These are phyloP conservation scores for Smithornis capensis DNA, from an alignment of 2,113 vertebrate genomes.

Conservation along the genomic window DNA sequence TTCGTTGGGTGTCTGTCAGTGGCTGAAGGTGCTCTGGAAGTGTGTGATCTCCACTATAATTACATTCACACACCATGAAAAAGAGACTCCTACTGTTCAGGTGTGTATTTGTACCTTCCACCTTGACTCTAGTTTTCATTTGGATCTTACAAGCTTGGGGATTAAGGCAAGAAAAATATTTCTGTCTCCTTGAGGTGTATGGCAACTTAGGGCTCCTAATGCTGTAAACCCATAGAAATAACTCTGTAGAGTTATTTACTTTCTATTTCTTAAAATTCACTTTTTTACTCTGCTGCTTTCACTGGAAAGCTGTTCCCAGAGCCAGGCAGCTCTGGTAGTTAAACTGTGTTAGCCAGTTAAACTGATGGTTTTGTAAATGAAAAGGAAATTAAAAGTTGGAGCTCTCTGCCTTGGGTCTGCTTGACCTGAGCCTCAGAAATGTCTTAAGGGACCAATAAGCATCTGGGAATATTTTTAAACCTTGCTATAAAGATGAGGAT, in stretches of 20 bases:
- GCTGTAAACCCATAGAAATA: background rate
- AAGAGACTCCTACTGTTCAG: accelerated
- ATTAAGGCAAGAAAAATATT: background rate
- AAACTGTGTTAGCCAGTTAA: background rate
- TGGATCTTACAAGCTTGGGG: background rate
- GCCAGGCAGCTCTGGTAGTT: background rate
- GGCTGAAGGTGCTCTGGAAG: background rate
- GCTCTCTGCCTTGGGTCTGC: background rate
- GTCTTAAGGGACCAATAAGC: background rate
- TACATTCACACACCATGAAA: accelerated
- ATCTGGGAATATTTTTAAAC: background rate
- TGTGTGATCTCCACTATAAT: accelerated
- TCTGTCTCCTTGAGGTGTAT: background rate
- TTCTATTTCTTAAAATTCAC: background rate
- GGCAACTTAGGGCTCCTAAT: background rate
- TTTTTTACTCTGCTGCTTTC: background rate
- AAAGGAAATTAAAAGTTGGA: background rate
- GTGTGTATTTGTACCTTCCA: background rate
- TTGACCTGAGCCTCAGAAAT: background rate
- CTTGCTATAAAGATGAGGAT: background rate
- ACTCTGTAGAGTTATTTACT: background rate
- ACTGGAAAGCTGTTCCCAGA: background rate
- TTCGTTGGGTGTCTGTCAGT: background rate
- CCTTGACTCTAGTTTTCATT: background rate
- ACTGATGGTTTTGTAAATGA: background rate